Evolutionary conservation across 1,140 invertebrate genomes (phyloP), one percentile per base, ranked within the genome.

Genomic region (Oreohelix idahoensis): DNA sequence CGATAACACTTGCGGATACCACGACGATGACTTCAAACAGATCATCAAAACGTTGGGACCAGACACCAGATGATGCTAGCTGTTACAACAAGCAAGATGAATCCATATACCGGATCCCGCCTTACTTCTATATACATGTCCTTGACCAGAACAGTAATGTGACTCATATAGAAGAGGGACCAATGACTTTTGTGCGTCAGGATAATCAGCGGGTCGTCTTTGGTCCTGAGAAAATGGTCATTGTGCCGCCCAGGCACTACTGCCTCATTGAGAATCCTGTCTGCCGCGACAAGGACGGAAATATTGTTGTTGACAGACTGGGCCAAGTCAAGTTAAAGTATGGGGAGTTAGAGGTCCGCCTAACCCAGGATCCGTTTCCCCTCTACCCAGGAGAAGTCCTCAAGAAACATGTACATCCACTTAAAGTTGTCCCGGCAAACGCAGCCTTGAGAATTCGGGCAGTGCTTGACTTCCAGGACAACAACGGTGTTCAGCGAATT

Each of bases 301-400:
- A 81, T 23, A 80, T 92, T 20, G 71, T 89, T 0, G 81, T 86
- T 79, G 92, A 93, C 83, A 79, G 39, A 23, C 49, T 51, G 79
- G 92, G 92, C 23, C 92, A 93, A 81, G 89, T 86, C 1, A 89
- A 90, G 82, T 83, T 93, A 15, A 58, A 69, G 4, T 89, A 93
- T 88, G 93, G 89, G 63, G 93, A 93, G 82, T 83, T 86, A 11
- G 93, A 94, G 84, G 88, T 93, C 38, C 80, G 93, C 15, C 86
- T 93, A 38, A 86, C 91, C 38, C 92, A 93, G 83, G 93, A 93
- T n/a, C 93, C 93, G 13, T 93, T 93, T 84, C 93, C 93, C 26
- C 84, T 93, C 5, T 93, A 93, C 86, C 93, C 93, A 51, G 93
- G 93, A 15, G 93, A 93, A 87, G 69, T 39, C 74, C 73, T 53